Base-by-base conservation (phyloP, 1,140 invertebrate genomes). In the Drosophila burlai region DNA sequence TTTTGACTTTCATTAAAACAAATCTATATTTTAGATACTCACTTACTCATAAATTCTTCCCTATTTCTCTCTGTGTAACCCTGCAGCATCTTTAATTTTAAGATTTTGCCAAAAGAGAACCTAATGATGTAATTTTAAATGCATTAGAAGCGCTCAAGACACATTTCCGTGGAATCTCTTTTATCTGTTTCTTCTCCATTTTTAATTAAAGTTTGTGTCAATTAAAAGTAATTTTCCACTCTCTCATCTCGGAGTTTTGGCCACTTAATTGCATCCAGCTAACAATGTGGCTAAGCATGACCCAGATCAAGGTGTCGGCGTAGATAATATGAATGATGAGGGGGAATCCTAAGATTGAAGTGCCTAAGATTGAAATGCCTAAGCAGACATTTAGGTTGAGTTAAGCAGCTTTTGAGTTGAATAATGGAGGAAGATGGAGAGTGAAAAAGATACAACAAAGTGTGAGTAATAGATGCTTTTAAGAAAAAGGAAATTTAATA, bases 151-250 rank as follows among this genome's bases (percentile, higher is more conserved):
- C 43, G 10, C 24, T 13, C 45, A 42, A 58, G 31, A 46, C 31
- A 42, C 49, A 49, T 29, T 38, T 73, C 45, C 59, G 24, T 26
- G 67, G 69, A 73, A 73, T 73, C 57, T 60, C 66, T 60, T 60
- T 50, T 29, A 59, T 50, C 38, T 50, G 21, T 54, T 42, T 64
- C 65, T 62, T 64, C 64, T 76, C 15, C 42, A 26, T 63, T 77
- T 81, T 81, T 59, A 85, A 85, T 81, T 79, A 64, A 86, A 66
- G 67, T 85, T 74, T 65, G 42, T 82, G 62, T 74, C 79, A 82
- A 86, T 86, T 82, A 85, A 83, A 87, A 69, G 62, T 82, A 66
- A 86, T 85, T 82, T 82, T 81, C 74, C 64, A 31, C 76, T 80
- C 76, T 55, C 76, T 71, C 78, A 43, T 65, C 42, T 65, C 57